A percentile compares a stretch with the other conserved stretches of the same genome.
Evolutionary conservation across 30 jellyfish, hydroid and myxozoan species (phyloP).

Genomic region (Aurelia coerulea): DNA sequence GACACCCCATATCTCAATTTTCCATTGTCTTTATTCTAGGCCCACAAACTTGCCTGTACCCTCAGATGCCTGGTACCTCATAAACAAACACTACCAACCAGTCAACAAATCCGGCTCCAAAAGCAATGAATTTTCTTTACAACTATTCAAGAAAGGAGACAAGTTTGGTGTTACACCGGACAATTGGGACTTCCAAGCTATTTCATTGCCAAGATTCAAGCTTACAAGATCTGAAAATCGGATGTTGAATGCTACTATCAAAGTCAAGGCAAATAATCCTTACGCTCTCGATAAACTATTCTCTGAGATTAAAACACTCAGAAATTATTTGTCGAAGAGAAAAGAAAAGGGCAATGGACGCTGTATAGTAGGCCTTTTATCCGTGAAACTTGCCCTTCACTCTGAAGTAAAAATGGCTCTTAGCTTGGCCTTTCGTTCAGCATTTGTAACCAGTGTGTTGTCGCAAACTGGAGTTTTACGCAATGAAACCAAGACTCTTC

Average conservation of each 20-base stretch:
- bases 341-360: background rate
- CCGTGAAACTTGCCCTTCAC: background rate
- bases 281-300: background rate
- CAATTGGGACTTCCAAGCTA: background rate
- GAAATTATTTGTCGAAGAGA: background rate
- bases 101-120: background rate
- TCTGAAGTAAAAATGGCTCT: background rate
- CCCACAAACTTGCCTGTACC: background rate
- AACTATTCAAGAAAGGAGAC: background rate
- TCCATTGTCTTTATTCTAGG: background rate
- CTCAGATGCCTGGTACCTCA: slow-evolving; percentile 18
- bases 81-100: background rate
- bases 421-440: background rate
- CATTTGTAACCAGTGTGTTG: background rate
- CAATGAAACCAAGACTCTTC: background rate
- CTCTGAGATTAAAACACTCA: background rate
- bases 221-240: slow-evolving; percentile 2
- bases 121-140: background rate
- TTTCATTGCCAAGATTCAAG: slow-evolving; percentile 39
- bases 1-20: too few species aligned
- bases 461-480: background rate
- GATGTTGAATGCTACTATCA: background rate
- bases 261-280: background rate
- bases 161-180: background rate
- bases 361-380: background rate